phyloP scores from a whole-genome alignment of 2,797 vertebrate genomes.

The Hapalemur alaotrensis region DNA sequence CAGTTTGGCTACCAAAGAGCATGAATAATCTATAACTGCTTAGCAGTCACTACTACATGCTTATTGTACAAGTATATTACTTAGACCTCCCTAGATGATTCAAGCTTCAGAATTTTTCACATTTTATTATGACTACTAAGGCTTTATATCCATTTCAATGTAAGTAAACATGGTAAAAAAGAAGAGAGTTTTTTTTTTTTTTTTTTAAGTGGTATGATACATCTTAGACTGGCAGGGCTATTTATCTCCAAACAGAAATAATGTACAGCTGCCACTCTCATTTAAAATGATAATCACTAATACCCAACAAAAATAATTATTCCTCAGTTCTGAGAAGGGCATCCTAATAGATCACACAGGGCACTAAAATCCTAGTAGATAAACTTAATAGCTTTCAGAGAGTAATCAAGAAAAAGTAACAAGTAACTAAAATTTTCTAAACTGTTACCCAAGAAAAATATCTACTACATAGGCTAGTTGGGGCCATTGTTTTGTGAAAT shows the following conservation, averaged over 20 bases:
- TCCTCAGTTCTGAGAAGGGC: neutral
- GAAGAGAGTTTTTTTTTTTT: neutral
- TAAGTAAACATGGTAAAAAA: neutral
- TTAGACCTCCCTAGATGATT: neutral
- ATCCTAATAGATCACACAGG: neutral
- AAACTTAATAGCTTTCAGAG: neutral
- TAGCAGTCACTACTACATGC: neutral
- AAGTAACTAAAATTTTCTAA: neutral
- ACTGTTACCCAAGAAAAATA: neutral
- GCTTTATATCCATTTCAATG: neutral
- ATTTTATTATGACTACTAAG: neutral
- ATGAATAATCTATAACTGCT: neutral
- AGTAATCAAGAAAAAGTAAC: neutral
- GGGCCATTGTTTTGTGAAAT: neutral
- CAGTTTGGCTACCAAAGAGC: neutral
- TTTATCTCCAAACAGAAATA: neutral
- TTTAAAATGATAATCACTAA: neutral
- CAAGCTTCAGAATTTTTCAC: neutral
- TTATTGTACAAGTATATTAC: neutral
- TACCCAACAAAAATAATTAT: constrained; percentile 8
- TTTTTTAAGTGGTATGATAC: neutral
- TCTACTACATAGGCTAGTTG: neutral
- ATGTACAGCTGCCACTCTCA: neutral
- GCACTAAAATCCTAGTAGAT: neutral
- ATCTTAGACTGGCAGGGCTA: neutral